Conservation (phyloP, 2,113 vertebrate species). For the Pterophyllum scalare region DNA sequence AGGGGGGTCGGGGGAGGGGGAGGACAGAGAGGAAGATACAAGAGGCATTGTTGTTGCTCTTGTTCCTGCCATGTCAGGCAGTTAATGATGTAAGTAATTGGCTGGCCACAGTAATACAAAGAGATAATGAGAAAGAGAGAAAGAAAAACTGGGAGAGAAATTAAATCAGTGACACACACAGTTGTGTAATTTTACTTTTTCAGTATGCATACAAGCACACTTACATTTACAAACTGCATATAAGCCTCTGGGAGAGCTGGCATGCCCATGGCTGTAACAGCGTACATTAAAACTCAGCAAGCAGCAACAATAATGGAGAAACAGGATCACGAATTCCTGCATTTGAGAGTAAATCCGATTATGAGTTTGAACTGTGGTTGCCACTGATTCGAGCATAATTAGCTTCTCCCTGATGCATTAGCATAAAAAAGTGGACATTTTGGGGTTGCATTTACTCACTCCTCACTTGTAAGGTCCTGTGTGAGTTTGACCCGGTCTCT, state of each 20-base stretch:
- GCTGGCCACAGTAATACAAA: conserved; percentile 1
- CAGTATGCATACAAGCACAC: neutral
- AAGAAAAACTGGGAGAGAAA: conserved; percentile 3
- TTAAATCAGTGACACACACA: neutral
- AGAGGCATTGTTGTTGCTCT: conserved; percentile 24
- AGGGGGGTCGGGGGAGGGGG: neutral
- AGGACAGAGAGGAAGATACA: neutral
- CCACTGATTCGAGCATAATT: neutral
- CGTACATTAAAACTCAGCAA: neutral
- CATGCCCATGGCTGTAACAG: neutral
- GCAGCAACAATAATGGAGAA: neutral
- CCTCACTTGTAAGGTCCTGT: conserved; percentile 88
- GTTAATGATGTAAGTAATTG: conserved; percentile 34
- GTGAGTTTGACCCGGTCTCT: conserved; percentile 88
- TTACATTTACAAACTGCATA: neutral
- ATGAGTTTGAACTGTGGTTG: neutral
- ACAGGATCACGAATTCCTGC: neutral
- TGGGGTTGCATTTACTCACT: conserved; percentile 80
- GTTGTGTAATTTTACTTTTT: neutral
- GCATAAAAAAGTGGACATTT: conserved; percentile 8
- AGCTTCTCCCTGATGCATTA: neutral
- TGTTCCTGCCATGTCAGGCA: conserved; percentile 30
- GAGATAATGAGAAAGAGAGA: conserved; percentile 2
- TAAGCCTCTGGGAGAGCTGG: neutral
- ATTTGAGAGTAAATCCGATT: neutral